These are phyloP conservation scores for Drosophila ercepeae DNA, from an alignment of 1,140 invertebrate species.

Conservation along the genomic window DNA sequence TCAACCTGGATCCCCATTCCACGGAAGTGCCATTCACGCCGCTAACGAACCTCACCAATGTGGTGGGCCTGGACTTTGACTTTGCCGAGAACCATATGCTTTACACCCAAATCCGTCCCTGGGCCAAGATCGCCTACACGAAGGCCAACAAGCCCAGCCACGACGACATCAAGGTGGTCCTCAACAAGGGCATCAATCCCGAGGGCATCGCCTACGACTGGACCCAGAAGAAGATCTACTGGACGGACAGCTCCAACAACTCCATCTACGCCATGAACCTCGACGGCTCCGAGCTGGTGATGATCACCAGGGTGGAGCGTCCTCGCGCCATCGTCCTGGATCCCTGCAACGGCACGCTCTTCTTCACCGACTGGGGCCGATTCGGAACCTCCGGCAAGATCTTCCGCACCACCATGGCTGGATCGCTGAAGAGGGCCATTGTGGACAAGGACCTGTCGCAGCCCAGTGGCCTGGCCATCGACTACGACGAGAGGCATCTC, in stretches of 20 bases:
- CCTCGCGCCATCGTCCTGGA: slow-evolving; percentile 98
- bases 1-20: slow-evolving; percentile 92
- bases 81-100: slow-evolving; percentile 93
- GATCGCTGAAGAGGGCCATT: slow-evolving; percentile 95
- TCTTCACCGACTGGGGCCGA: slow-evolving; percentile 97
- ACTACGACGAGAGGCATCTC: slow-evolving; percentile 96
- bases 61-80: slow-evolving; percentile 98
- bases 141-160: slow-evolving; percentile 87
- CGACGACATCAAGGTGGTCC: slow-evolving; percentile 88
- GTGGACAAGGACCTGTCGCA: slow-evolving; percentile 96
- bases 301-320: slow-evolving; percentile 96
- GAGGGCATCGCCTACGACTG: slow-evolving; percentile 98
- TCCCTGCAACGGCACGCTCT: slow-evolving; percentile 97
- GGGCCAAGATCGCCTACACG: slow-evolving; percentile 93
- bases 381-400: slow-evolving; percentile 97
- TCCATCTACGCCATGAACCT: slow-evolving; percentile 98
- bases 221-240: slow-evolving; percentile 98
- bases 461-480: slow-evolving; percentile 97
- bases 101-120: slow-evolving; percentile 96
- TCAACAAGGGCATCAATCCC: slow-evolving; percentile 94
- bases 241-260: slow-evolving; percentile 97
- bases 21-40: slow-evolving; percentile 94
- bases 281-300: slow-evolving; percentile 94
- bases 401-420: slow-evolving; percentile 97
- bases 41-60: slow-evolving; percentile 95